These are phyloP conservation scores for Drosophila differens DNA, from an alignment of 2,888 invertebrate genomes.

Conservation along the genomic window DNA sequence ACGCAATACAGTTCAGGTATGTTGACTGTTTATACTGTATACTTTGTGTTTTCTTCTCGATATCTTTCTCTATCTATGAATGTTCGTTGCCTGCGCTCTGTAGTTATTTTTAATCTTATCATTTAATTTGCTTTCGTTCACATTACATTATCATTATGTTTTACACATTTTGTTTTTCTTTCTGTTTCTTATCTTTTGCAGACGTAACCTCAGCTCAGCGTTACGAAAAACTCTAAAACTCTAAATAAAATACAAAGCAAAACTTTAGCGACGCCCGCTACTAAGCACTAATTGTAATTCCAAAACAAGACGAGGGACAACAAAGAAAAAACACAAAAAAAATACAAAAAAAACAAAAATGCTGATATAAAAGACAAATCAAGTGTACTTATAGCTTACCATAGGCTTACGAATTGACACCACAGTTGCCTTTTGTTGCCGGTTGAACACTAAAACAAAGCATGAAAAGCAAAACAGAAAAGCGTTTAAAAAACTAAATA, in stretches of 20 bases:
- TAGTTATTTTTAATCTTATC: constrained; percentile 56
- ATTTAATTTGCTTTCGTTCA: constrained; percentile 47
- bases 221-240: constrained; percentile 94
- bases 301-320: constrained; percentile 50
- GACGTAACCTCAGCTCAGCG: constrained; percentile 96
- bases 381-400: constrained; percentile 70
- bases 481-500: constrained; percentile 28
- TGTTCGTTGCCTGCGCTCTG: constrained; percentile 55
- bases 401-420: constrained; percentile 36
- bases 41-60: constrained; percentile 13
- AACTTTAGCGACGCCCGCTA: constrained; percentile 61
- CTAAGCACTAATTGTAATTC: constrained; percentile 50
- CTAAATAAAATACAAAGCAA: constrained; percentile 38
- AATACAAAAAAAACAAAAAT: constrained; percentile 16
- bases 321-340: constrained; percentile 26
- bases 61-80: constrained; percentile 36
- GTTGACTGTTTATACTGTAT: constrained; percentile 73
- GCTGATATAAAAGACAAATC: constrained; percentile 50
- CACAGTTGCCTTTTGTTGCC: constrained; percentile 63
- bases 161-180: constrained; percentile 65
- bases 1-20: constrained; percentile 98
- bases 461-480: constrained; percentile 7
- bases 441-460: constrained; percentile 27
- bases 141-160: constrained; percentile 60
- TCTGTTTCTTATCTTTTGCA: constrained; percentile 88